These are phyloP conservation scores for Lota lota DNA, from an alignment of 2,113 vertebrate genomes.

Conservation along the genomic window DNA sequence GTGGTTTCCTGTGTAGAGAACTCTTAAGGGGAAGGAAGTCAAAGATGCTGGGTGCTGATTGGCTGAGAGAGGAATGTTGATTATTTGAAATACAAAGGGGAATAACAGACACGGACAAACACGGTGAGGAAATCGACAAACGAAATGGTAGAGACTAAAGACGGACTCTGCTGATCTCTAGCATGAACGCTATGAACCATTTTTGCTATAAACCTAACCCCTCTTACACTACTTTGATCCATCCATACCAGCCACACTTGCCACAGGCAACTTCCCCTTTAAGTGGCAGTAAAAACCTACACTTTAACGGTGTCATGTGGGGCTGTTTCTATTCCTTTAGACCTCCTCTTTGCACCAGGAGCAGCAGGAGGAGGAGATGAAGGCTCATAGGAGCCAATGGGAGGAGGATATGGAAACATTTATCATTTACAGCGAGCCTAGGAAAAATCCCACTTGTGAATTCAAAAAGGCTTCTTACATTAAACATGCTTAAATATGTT, in stretches of 20 bases:
- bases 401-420: neutral
- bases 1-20: constrained; percentile 47
- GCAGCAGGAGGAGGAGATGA: neutral
- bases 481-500: no score
- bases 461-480: no score
- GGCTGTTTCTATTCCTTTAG: neutral
- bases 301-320: neutral
- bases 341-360: neutral
- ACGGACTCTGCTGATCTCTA: neutral
- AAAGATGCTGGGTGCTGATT: constrained; percentile 41
- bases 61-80: constrained; percentile 19
- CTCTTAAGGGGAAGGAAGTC: constrained; percentile 61
- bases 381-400: neutral
- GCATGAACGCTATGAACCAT: no score
- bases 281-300: neutral
- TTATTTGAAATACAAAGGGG: neutral
- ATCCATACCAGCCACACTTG: neutral
- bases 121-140: constrained; percentile 1
- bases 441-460: no score
- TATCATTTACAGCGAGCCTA: no score
- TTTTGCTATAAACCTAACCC: neutral
- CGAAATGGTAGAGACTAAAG: neutral
- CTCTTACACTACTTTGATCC: neutral
- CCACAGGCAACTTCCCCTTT: neutral
- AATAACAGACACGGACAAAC: neutral